Evolutionary conservation across 2,797 vertebrate species (phyloP), one percentile per base, ranked within the genome.

Genomic region (Manis javanica): DNA sequence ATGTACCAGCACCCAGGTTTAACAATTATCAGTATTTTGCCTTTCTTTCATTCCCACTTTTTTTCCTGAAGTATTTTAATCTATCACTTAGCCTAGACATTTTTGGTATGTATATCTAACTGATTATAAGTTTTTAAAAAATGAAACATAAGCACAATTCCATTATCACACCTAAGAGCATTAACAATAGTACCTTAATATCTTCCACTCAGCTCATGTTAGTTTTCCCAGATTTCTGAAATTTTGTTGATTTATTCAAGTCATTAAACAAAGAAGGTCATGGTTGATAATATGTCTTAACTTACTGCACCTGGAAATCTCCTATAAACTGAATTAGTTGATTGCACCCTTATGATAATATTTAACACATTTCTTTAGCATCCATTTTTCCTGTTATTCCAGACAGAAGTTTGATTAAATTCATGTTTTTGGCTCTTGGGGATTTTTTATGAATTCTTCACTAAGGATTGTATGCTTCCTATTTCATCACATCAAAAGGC

Each of bases 201-300:
- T 42, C 14, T 75, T 68, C 68, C 53, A 95, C 26, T 91, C 14
- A 53, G 37, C 46, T 9, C 24, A 39, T 59, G 24, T 68, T 57
- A 51, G 21, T 95, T 31, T 87, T 82, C 63, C 51, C 59, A 75
- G 46, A 87, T 59, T 81, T 87, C 59, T 85, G 51, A 95, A 91
- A 91, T 79, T 57, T 85, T n/a, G 78, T 26, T 77, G 42, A 64
- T 78, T 63, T 64, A 7, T 61, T 90, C 39, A 86, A 69, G 61
- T 78, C 53, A 61, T 39, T 21, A 95, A 37, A 19, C 10, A 81
- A 64, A 57, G 57, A 61, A 46, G 16, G 23, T 61, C 23, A 77
- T 77, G 16, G 39, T 11, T 92, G 57, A 68, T 19, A 31, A 23
- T 18, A 64, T 46, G 19, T 90, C 51, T 59, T 51, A 59, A 53